Evolutionary conservation across 2,797 vertebrate genomes (phyloP), one percentile per base, ranked within the genome.

Genomic region (Etheostoma nigrum): DNA sequence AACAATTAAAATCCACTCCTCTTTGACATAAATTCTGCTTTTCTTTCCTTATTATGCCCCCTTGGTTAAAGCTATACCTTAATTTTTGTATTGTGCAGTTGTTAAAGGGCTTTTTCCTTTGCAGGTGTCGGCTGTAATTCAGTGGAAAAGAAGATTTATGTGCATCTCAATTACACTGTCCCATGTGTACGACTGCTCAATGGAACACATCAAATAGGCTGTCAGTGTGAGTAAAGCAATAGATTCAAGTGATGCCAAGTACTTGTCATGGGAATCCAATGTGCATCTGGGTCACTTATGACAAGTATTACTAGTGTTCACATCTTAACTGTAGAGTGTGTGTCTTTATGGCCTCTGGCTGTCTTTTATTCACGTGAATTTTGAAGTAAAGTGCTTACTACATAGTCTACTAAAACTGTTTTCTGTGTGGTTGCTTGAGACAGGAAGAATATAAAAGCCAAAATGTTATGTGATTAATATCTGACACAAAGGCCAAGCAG

Each of bases 131-230:
- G 51, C 71, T 90, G 92, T 83, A 98, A 96, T 65, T 97, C 98
- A 0, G 96, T 99, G 67, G 96, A 97, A 80, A 95, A 96, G 91
- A 99, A 99, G 90, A 99, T 99, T 83, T 99, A 99, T 72, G 91
- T 99, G 47, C 69, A 94, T 0, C 92, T 99, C 54, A 99, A 98
- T 82, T 92, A 93, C 61, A 96, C 97, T 0, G 92, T 96, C 0
- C 95, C 97, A 0, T 99, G 98, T 47, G 98, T 99, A 30, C 95
- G 98, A 2, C 95, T 99, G 36, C 95, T 99, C 67, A 99, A 99
- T 10, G 96, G 97, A 68, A 99, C 98, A 1, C 97, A 99, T 94
- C 98, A 99, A 86, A 97, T 97, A 54, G 97, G 98, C 87, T 99
- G 98, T 92, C 98, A 99, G 87, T 99, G 98, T 99, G 88, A 99